Conservation (phyloP, 2,797 vertebrate genomes). For the Liparis tanakae region DNA sequence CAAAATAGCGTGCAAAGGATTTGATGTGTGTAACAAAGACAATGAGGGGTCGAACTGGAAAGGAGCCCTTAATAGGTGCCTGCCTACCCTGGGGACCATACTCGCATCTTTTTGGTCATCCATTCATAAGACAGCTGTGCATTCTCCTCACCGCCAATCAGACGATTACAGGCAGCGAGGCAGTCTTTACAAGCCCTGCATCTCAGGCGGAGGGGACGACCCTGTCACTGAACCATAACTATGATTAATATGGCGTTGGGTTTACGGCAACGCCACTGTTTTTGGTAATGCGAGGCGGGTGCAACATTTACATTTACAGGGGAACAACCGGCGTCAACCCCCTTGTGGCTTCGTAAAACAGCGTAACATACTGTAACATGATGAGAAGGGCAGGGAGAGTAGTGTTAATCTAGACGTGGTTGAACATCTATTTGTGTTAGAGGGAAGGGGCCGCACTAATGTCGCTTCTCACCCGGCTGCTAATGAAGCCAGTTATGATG, state of each 20-base stretch:
- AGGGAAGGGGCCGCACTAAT: conserved; percentile 40
- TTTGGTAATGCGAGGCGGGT: conserved; percentile 67
- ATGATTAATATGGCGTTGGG: conserved; percentile 79
- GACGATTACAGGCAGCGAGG: conserved; percentile 72
- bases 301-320: conserved; percentile 51
- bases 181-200: conserved; percentile 75
- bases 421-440: conserved; percentile 55
- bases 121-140: conserved; percentile 80
- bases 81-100: conserved; percentile 71
- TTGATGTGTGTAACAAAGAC: conserved; percentile 70
- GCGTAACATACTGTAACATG: conserved; percentile 52
- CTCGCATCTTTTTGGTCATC: conserved; percentile 79
- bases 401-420: conserved; percentile 45
- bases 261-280: conserved; percentile 69
- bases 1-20: conserved; percentile 56
- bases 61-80: conserved; percentile 79
- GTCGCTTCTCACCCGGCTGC: conserved; percentile 29
- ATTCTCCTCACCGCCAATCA: conserved; percentile 80
- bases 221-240: conserved; percentile 82
- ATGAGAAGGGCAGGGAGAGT: conserved; percentile 41
- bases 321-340: conserved; percentile 45
- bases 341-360: conserved; percentile 32
- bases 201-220: conserved; percentile 65
- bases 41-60: conserved; percentile 63
- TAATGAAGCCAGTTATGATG: conserved; percentile 52